phyloP scores from a whole-genome alignment of 2,888 invertebrate species.

The Ectropis crepuscularia region DNA sequence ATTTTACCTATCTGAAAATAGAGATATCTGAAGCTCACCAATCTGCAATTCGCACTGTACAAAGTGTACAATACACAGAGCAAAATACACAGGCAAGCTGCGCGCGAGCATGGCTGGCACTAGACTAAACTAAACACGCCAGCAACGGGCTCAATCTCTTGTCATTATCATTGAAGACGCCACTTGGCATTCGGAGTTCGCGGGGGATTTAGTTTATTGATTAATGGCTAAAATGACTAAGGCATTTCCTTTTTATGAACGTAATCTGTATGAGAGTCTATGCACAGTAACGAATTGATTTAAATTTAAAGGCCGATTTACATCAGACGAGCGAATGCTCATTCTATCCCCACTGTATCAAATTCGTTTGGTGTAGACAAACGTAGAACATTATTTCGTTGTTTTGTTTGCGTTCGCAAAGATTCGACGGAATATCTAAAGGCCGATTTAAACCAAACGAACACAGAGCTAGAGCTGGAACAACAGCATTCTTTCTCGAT shows the following conservation, averaged over 20 bases:
- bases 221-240: neutral
- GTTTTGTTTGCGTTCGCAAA: no score
- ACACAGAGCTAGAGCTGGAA: no score
- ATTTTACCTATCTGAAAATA: neutral
- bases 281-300: neutral
- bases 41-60: constrained; percentile 15
- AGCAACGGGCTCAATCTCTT: neutral
- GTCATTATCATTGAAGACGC: constrained; percentile 4
- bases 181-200: constrained; percentile 12
- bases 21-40: constrained; percentile 9
- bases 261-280: neutral
- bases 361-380: no score
- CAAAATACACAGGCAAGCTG: constrained; percentile 41
- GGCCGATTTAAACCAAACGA: no score
- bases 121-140: constrained; percentile 37
- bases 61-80: constrained; percentile 15
- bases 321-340: no score
- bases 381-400: no score
- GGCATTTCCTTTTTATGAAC: neutral
- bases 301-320: no score
- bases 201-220: neutral
- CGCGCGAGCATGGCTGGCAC: constrained; percentile 55
- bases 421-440: no score
- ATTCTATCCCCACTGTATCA: no score
- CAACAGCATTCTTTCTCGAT: no score